Evolutionary conservation across 2,888 invertebrate genomes (phyloP), one percentile per base, ranked within the genome.

Genomic region (Phalera bucephala): DNA sequence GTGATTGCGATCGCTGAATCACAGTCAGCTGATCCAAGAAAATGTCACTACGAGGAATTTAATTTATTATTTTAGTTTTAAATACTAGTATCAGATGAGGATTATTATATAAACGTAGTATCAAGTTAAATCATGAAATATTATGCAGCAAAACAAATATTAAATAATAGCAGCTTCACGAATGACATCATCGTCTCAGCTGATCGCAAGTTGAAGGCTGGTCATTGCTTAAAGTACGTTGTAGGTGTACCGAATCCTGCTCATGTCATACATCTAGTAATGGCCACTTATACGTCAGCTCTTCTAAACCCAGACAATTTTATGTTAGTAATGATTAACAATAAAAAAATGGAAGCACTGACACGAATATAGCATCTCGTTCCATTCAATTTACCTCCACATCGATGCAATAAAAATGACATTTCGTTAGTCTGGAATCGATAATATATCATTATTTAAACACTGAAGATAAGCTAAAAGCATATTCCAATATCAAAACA

Each of bases 141-240:
- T 40, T 48, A 49, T 46, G 44, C 49, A 52, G 34, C 55, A 60
- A 72, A 72, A 67, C 68, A 77, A 80, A 78, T 66, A 75, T 73
- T 74, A 48, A 53, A 69, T 67, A 72, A 66, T 64, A 63, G 49
- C 36, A 39, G 23, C 17, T 32, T 45, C 39, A 48, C 41, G 40
- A 45, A 74, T 87, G 86, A 87, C 77, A 81, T 87, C 87, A 87
- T 54, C 55, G 54, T 55, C 75, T 64, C 85, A 85, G 86, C 84
- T 86, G 86, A 79, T 81, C 67, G 54, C 39, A 56, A 58, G 83
- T 85, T 86, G 85, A 86, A 87, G 87, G 87, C 72, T 83, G 81
- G 81, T 81, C 83, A 77, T 65, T 62, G 54, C 38, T 58, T 55
- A 58, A 51, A 54, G 47, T 48, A 58, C 45, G 52, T 52, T 61